Base-by-base conservation (phyloP, 2,113 vertebrate genomes). In the Himantopus leucocephalus region DNA sequence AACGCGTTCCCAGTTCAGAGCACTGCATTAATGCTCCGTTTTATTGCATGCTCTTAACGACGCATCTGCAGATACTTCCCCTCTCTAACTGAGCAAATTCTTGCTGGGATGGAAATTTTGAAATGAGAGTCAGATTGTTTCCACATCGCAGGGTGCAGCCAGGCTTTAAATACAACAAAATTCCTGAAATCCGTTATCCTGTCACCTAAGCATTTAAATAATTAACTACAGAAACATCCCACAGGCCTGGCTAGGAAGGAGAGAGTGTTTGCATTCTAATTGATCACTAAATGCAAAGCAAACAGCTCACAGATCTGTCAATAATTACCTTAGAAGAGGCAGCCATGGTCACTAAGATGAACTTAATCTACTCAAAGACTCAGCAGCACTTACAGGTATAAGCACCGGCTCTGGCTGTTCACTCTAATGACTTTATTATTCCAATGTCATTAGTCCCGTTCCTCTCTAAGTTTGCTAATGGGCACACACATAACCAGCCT, bases 341-440 rank as follows among this genome's bases (percentile, higher is more conserved):
- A 88, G 67, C 68, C 17, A 0, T 34, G 90, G 96, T 96, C 92
- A 96, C 95, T 93, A 87, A 92, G 53, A 96, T 85, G 85, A 95
- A 83, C 85, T 96, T 96, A 84, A 96, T 95, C 94, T 97, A 78
- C 91, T 90, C 78, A n/a, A 81, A 85, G 75, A 29, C 96, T 92
- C 89, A 76, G 73, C 88, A 89, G 85, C 64, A 56, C 70, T 96
- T 88, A 83, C 87, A 95, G 94, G 96, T 94, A 78, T 93, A 95
- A 93, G 84, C 72, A 84, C 48, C 4, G 3, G 88, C 96, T 97
- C 96, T 92, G 94, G 96, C 90, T 96, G 95, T 95, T 97, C 95
- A 95, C 93, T 82, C 88, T 98, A 98, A 98, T 97, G 97, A 97
- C 87, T 88, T 88, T 95, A 97, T 98, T 97, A 97, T 96, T 96